Percentiles rank a stretch among this genome's conserved stretches.
These are phyloP conservation scores for Danio kyathit DNA, from an alignment of 2,797 vertebrate species.

Conservation along the genomic window DNA sequence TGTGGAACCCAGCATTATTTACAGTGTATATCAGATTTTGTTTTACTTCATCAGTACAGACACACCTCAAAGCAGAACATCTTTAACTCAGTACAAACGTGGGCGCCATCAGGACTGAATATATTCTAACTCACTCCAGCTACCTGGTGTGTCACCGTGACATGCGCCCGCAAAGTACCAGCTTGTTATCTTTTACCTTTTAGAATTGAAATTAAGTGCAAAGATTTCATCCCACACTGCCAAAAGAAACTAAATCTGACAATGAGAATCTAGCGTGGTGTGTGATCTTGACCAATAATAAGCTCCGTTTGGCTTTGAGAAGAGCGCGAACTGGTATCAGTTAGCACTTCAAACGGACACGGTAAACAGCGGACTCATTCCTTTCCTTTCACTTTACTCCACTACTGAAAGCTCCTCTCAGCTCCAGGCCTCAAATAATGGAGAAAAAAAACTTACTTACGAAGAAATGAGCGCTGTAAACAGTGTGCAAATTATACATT, in stretches of 20 bases:
- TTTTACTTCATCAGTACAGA: not conserved
- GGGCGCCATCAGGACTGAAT: not conserved
- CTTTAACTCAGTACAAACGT: conserved; percentile 1
- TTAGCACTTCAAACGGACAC: conserved; percentile 76
- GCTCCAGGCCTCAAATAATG: conserved; percentile 53
- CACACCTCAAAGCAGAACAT: not conserved
- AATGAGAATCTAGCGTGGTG: not conserved
- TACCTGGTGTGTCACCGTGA: not conserved
- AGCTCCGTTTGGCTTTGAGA: conserved; percentile 59
- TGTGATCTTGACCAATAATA: conserved; percentile 35
- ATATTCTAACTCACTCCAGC: not conserved
- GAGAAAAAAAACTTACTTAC: not conserved
- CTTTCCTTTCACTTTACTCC: conserved; percentile 76
- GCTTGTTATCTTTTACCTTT: conserved; percentile 28
- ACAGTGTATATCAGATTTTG: no score
- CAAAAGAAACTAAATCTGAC: conserved; percentile 31
- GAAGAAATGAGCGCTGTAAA: not conserved
- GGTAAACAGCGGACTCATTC: conserved; percentile 76
- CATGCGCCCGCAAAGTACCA: not conserved
- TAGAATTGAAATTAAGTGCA: conserved; percentile 39
- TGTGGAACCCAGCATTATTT: no score
- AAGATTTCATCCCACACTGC: conserved; percentile 16
- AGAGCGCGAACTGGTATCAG: conserved; percentile 67
- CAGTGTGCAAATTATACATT: no score
- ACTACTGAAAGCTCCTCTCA: conserved; percentile 65